Evolutionary conservation across 2,888 invertebrate genomes (phyloP).

Genomic region (Neoaliturus tenellus): DNA sequence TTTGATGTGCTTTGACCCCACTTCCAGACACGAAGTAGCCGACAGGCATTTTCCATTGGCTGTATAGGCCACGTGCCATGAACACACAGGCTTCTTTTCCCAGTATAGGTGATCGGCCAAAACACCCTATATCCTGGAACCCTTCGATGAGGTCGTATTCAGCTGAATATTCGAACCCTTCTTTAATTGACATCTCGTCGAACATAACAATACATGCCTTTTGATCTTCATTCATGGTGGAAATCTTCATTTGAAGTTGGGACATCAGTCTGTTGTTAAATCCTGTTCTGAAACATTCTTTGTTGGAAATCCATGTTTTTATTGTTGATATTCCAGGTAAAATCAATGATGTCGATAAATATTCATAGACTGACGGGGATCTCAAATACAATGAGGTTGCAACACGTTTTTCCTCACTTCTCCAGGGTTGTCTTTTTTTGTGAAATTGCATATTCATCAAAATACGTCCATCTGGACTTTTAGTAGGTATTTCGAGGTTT

Average conservation of each 20-base stretch:
- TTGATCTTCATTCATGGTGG: conserved; percentile 64
- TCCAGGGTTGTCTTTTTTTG: too few species aligned
- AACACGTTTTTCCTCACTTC: neutral
- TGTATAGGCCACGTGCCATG: conserved; percentile 62
- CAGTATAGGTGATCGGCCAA: conserved; percentile 39
- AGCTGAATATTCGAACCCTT: conserved; percentile 62
- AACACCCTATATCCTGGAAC: conserved; percentile 64
- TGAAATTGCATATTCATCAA: too few species aligned
- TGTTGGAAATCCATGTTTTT: conserved; percentile 65
- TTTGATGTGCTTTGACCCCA: conserved; percentile 50
- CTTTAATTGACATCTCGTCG: conserved; percentile 66
- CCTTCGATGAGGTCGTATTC: conserved; percentile 64
- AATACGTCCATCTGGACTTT: too few species aligned
- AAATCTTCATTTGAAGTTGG: conserved; percentile 62
- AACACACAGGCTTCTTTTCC: conserved; percentile 42
- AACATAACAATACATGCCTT: conserved; percentile 65
- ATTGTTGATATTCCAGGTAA: conserved; percentile 66
- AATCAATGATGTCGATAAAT: conserved; percentile 63
- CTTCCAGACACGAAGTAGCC: conserved; percentile 63
- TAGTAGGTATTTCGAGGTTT: too few species aligned
- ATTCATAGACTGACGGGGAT: conserved; percentile 67
- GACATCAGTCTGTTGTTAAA: conserved; percentile 62
- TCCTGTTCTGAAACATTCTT: conserved; percentile 63
- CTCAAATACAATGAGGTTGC: conserved; percentile 65
- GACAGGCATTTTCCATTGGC: conserved; percentile 66